A percentile compares a stretch with the other conserved stretches of the same genome.
These are phyloP conservation scores for Dasyprocta punctata DNA, from an alignment of 2,113 vertebrate species.

Conservation along the genomic window DNA sequence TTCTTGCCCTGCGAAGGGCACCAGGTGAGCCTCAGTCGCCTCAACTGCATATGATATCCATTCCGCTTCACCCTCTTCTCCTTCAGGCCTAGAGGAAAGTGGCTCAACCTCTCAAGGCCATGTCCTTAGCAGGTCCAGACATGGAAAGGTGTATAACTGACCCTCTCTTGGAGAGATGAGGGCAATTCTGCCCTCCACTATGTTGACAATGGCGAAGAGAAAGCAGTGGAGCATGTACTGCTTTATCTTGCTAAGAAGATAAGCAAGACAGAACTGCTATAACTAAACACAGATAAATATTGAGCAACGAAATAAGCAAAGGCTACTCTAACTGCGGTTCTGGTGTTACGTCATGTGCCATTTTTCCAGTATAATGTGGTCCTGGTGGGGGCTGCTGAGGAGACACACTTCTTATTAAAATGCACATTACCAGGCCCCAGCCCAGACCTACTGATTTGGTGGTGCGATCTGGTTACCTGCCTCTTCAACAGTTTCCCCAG, in stretches of 20 bases:
- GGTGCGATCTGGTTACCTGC: not conserved
- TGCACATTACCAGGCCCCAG: not conserved
- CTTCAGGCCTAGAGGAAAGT: not conserved
- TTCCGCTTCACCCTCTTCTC: not conserved
- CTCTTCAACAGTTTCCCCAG: not conserved
- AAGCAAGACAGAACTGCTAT: not conserved
- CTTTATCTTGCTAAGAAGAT: not conserved
- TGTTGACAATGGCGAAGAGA: too few relatives aligned
- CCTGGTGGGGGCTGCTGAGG: rapidly evolving
- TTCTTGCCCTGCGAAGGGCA: not conserved
- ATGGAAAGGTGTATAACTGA: not conserved
- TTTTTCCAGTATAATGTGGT: not conserved
- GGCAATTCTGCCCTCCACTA: not conserved
- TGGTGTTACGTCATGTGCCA: not conserved
- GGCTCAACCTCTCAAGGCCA: not conserved
- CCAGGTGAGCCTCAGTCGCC: not conserved
- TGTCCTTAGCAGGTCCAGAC: not conserved
- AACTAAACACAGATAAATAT: not conserved
- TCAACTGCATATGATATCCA: too few relatives aligned
- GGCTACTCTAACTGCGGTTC: not conserved
- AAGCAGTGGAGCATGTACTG: not conserved
- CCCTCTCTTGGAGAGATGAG: not conserved
- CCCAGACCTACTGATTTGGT: not conserved
- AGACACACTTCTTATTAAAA: not conserved
- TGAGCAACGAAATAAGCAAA: not conserved